These are phyloP conservation scores for Drosophila dives DNA, from an alignment of 2,888 invertebrate species.

Conservation along the genomic window DNA sequence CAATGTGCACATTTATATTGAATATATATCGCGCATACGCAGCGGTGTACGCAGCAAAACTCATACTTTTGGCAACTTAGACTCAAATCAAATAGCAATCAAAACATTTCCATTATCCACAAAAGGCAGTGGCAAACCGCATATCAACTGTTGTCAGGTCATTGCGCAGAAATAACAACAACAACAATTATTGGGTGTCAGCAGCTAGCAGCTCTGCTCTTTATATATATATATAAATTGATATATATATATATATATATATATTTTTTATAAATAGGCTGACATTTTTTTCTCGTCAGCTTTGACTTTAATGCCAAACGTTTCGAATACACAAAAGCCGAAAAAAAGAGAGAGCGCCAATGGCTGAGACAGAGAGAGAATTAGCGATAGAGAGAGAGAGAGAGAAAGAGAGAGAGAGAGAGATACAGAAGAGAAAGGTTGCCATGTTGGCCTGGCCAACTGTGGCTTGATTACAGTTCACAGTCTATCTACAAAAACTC, in stretches of 20 bases:
- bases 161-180: slow-evolving; percentile 43
- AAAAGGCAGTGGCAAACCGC: slow-evolving; percentile 63
- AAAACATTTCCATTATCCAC: slow-evolving; percentile 79
- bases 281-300: slow-evolving; percentile 61
- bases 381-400: slow-evolving; percentile 8
- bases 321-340: slow-evolving; percentile 64
- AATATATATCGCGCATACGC: slow-evolving; percentile 66
- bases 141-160: slow-evolving; percentile 72
- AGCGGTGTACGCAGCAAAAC: slow-evolving; percentile 30
- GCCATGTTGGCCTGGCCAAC: slow-evolving; percentile 42
- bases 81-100: slow-evolving; percentile 79
- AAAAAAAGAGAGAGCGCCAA: slow-evolving; percentile 7
- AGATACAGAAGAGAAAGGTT: slow-evolving; percentile 1
- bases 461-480: slow-evolving; percentile 51
- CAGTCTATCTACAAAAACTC: slow-evolving; percentile 43
- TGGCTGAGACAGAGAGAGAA: neutral
- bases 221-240: neutral
- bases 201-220: slow-evolving; percentile 1
- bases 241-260: neutral
- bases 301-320: slow-evolving; percentile 69
- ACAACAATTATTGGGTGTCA: slow-evolving; percentile 22
- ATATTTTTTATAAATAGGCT: slow-evolving; percentile 74
- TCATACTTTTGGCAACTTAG: slow-evolving; percentile 42
- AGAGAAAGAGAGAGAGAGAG: slow-evolving; percentile 2
- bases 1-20: slow-evolving; percentile 12